phyloP scores from a whole-genome alignment of 35 echinoderm and acorn worm genomes.

The Patiria miniata region DNA sequence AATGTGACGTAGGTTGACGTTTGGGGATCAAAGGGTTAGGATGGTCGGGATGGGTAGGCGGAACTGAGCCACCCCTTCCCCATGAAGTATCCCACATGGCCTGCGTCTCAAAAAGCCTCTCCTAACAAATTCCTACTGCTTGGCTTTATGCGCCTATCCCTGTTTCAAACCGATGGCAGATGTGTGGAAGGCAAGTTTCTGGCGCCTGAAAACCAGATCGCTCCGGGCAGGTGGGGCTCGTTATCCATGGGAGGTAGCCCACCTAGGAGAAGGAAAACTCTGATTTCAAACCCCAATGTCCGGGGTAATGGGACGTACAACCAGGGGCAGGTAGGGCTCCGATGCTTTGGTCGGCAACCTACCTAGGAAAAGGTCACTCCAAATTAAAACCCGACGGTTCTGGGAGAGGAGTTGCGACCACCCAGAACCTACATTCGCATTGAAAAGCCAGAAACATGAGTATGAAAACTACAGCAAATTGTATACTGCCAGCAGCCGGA shows the following conservation, averaged over 20 bases:
- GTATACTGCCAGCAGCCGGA: conserved; percentile 10
- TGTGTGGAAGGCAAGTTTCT: conserved; percentile 25
- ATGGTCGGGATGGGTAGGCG: neutral
- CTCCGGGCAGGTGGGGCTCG: conserved; percentile 20
- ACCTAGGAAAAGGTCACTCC: neutral
- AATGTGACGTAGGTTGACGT: too few relatives aligned
- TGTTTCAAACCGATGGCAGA: conserved; percentile 23
- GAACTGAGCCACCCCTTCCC: conserved; percentile 22
- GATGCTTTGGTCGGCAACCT: conserved; percentile 4
- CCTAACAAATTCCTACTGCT: conserved; percentile 41
- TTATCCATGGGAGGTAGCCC: conserved; percentile 14
- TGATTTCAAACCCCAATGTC: neutral
- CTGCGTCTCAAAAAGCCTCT: conserved; percentile 31
- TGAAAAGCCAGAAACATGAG: conserved; percentile 5
- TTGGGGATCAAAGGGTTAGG: conserved; percentile 10
- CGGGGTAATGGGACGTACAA: neutral
- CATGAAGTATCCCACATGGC: conserved; percentile 24
- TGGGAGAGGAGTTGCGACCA: neutral
- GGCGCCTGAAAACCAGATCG: conserved; percentile 9
- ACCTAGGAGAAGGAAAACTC: conserved; percentile 19
- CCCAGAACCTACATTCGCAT: neutral
- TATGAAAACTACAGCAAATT: conserved; percentile 12
- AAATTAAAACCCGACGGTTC: neutral
- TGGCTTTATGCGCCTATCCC: conserved; percentile 9
- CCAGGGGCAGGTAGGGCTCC: conserved; percentile 1